Evolutionary conservation across 2,888 invertebrate species (phyloP).

Genomic region (Ophioninae sp.): DNA sequence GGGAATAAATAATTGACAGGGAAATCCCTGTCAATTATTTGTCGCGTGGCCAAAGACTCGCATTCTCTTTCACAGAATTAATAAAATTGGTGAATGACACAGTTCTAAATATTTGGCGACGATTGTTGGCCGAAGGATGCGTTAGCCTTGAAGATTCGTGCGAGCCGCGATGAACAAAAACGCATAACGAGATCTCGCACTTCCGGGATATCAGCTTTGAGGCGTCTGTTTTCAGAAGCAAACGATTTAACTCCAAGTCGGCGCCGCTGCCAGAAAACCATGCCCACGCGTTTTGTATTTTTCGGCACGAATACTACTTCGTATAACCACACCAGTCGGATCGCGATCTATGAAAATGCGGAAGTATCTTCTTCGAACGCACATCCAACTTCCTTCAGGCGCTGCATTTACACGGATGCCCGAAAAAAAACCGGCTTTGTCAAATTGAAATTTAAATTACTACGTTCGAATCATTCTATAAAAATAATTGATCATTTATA

Average conservation of each 20-base stretch:
- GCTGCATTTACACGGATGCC: too few species aligned
- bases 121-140: slow-evolving; percentile 1
- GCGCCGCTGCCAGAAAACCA: slow-evolving; percentile 46
- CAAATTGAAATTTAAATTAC: too few species aligned
- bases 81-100: too few species aligned
- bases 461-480: too few species aligned
- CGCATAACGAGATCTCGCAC: slow-evolving; percentile 36
- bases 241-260: slow-evolving; percentile 18
- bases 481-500: too few species aligned
- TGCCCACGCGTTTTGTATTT: slow-evolving; percentile 58
- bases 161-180: slow-evolving; percentile 16
- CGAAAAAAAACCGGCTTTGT: too few species aligned
- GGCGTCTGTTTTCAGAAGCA: slow-evolving; percentile 50
- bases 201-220: slow-evolving; percentile 56
- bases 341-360: neutral
- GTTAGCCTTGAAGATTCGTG: slow-evolving; percentile 30
- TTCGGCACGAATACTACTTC: slow-evolving; percentile 12
- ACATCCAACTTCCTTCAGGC: too few species aligned
- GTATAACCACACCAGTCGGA: neutral
- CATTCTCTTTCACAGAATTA: too few species aligned
- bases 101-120: slow-evolving; percentile 12
- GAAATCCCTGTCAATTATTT: too few species aligned
- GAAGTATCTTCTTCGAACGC: neutral
- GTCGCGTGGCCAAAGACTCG: too few species aligned
- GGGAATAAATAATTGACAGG: too few species aligned